phyloP scores from a whole-genome alignment of 2,797 vertebrate species.

The Natrix natrix region DNA sequence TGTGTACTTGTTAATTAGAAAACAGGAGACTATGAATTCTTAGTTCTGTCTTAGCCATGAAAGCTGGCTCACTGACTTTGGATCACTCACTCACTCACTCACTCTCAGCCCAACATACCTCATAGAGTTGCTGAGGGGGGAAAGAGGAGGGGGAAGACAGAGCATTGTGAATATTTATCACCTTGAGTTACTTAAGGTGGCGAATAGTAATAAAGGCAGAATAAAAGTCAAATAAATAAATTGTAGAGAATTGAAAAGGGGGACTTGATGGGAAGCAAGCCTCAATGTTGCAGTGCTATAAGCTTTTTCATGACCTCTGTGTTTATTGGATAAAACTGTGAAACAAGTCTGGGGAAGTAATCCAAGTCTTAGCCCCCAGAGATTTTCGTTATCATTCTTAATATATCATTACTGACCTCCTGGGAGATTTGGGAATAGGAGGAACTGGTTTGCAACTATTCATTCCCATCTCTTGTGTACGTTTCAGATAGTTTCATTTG shows the following conservation, averaged over 20 bases:
- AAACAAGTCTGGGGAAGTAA: not conserved
- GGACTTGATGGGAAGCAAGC: not conserved
- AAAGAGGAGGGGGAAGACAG: not conserved
- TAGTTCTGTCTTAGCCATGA: not conserved
- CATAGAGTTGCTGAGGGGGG: not conserved
- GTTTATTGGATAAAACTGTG: not conserved
- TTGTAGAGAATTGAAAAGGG: not conserved
- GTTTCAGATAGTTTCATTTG: not conserved
- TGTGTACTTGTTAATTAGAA: not conserved
- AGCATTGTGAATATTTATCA: not conserved
- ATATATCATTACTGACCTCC: not conserved
- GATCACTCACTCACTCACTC: not conserved
- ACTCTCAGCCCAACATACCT: not conserved
- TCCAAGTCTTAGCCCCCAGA: not conserved
- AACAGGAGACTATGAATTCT: not conserved
- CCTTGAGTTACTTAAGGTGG: not conserved
- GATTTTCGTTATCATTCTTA: not conserved
- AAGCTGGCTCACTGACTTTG: not conserved
- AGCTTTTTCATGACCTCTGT: not conserved
- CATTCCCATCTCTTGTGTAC: not conserved
- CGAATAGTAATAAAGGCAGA: not conserved
- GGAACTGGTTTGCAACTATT: not conserved
- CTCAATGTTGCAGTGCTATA: not conserved
- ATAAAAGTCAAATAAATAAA: not conserved
- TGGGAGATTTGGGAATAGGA: not conserved